These are phyloP conservation scores for Phalanger gymnotis DNA, from an alignment of 2,797 vertebrate genomes.

Conservation along the genomic window DNA sequence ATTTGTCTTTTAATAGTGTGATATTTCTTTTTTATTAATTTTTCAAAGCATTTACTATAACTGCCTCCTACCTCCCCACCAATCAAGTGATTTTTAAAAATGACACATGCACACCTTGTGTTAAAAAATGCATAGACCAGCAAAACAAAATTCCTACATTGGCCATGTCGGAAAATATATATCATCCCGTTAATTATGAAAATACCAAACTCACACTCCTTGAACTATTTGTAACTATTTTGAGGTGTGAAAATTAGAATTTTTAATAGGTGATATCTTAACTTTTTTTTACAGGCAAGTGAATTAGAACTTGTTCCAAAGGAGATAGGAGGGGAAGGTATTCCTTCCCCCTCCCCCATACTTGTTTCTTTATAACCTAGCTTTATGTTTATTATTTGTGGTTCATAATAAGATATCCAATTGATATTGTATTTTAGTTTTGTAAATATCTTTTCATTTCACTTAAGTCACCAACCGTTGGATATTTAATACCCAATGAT, in stretches of 20 bases:
- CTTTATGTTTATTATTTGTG: not conserved
- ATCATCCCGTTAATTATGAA: not conserved
- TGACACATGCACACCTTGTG: not conserved
- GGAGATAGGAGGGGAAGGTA: not conserved
- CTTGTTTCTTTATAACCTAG: not conserved
- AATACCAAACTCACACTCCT: not conserved
- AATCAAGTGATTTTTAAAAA: not conserved
- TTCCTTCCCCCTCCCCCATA: not conserved
- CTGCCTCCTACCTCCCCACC: not conserved
- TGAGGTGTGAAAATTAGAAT: not conserved
- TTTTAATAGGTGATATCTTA: not conserved
- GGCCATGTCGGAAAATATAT: not conserved
- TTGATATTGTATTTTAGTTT: not conserved
- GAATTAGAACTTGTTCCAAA: not conserved
- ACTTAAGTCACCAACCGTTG: constrained; percentile 35
- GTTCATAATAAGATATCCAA: constrained; percentile 1
- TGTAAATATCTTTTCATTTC: not conserved
- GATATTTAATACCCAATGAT: not conserved
- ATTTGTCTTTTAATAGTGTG: not conserved
- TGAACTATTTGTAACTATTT: not conserved
- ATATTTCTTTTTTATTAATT: not conserved
- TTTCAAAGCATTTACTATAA: not conserved
- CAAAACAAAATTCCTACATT: not conserved
- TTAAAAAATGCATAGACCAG: not conserved
- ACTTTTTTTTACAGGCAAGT: not conserved